Evolutionary conservation across 2,888 invertebrate genomes (phyloP).

Genomic region (Smittia aterrima): DNA sequence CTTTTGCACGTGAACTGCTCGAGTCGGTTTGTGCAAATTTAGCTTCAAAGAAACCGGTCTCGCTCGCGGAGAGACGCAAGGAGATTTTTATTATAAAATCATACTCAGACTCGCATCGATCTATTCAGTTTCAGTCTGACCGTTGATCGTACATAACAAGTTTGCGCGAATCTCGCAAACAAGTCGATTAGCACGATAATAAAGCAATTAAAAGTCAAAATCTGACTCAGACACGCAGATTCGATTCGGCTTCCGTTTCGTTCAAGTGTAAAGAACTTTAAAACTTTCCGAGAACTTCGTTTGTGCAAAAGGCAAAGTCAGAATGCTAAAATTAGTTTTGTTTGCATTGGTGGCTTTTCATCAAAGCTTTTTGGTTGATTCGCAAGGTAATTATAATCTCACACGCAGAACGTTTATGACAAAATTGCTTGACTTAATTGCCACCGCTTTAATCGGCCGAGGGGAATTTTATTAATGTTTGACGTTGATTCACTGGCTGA

Average conservation of each 20-base stretch:
- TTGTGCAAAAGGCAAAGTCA: not conserved
- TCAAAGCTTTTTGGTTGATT: not conserved
- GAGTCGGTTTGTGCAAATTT: not conserved
- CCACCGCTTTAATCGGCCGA: not conserved
- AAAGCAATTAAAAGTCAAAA: no score
- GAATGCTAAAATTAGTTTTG: conserved; percentile 1
- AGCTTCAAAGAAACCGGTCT: not conserved
- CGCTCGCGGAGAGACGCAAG: not conserved
- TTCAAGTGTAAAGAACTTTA: no score
- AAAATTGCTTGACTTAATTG: not conserved
- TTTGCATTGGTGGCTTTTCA: not conserved
- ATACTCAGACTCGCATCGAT: not conserved
- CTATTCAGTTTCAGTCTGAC: conserved; percentile 9
- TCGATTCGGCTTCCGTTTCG: no score
- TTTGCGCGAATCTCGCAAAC: not conserved
- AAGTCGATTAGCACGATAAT: no score
- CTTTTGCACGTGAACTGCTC: not conserved
- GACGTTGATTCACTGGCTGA: not conserved
- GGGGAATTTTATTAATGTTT: not conserved
- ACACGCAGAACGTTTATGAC: not conserved
- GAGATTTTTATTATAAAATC: not conserved
- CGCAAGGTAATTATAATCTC: conserved; percentile 19
- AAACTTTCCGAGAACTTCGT: no score
- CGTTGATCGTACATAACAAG: conserved; percentile 7
- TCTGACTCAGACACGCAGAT: no score